Conservation (phyloP, 2,888 invertebrate genomes). For the Aphidoletes aphidimyza region DNA sequence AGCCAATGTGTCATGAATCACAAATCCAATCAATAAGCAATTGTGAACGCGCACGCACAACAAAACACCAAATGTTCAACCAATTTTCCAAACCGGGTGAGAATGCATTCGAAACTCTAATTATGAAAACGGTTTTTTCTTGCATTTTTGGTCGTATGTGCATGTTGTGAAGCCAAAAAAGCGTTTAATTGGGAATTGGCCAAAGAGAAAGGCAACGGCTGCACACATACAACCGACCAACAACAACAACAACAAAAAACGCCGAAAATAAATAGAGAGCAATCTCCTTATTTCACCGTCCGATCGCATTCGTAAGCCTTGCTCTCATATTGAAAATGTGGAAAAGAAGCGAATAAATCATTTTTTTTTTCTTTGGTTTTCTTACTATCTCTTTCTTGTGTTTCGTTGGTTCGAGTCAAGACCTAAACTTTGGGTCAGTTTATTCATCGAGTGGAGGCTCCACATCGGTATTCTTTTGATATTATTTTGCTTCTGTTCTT, state of each 20-base stretch:
- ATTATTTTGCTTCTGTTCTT: background rate
- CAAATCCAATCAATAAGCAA: background rate
- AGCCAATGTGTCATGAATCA: constrained; percentile 4
- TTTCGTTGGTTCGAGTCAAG: background rate
- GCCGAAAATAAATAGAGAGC: background rate
- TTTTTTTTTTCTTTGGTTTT: background rate
- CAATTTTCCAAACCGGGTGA: background rate
- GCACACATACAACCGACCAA: background rate
- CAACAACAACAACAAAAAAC: too few species aligned
- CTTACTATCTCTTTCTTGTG: background rate
- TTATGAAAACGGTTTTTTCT: background rate
- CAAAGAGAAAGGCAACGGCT: background rate
- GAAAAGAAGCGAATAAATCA: background rate
- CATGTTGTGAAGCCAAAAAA: background rate
- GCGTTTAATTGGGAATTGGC: background rate
- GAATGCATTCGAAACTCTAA: background rate
- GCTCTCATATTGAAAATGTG: background rate
- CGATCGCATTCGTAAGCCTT: background rate
- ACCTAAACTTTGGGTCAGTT: background rate
- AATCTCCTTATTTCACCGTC: background rate
- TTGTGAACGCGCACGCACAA: background rate
- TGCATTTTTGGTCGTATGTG: too few species aligned
- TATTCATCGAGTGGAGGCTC: background rate
- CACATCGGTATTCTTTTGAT: background rate
- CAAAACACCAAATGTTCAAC: background rate